Conservation (phyloP, 2,888 invertebrate species). For the Eilema sororculum region DNA sequence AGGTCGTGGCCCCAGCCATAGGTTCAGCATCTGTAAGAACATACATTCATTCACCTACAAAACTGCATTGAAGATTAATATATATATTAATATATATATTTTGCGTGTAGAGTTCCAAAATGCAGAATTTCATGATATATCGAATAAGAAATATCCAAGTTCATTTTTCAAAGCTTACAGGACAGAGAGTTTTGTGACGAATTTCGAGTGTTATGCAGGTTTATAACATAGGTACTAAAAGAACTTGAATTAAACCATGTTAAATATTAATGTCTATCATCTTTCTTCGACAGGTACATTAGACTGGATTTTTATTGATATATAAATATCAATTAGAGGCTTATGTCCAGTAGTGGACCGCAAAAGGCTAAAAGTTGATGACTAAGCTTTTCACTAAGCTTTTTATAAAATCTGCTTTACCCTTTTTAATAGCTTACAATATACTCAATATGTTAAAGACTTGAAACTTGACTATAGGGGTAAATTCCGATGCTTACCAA, state of each 20-base stretch:
- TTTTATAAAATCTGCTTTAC: too few species aligned
- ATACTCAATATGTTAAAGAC: too few species aligned
- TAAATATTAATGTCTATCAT: too few species aligned
- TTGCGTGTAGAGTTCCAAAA: not conserved
- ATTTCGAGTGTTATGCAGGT: not conserved
- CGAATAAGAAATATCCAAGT: not conserved
- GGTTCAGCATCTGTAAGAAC: too few species aligned
- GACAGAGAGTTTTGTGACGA: not conserved
- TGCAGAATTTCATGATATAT: not conserved
- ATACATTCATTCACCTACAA: not conserved
- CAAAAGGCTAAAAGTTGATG: too few species aligned
- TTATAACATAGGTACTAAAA: not conserved
- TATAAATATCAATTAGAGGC: too few species aligned
- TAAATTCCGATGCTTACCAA: not conserved
- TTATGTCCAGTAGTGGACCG: too few species aligned
- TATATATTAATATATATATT: not conserved
- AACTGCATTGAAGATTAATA: not conserved
- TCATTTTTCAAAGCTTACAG: not conserved
- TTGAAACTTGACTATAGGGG: not conserved
- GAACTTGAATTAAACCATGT: not conserved
- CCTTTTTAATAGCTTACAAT: too few species aligned
- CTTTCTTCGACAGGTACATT: too few species aligned
- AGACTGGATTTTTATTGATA: too few species aligned
- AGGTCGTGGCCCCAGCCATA: not conserved
- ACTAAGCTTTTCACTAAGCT: too few species aligned